These are phyloP conservation scores for Priocnemis perturbator DNA, from an alignment of 2,888 invertebrate genomes.

Conservation along the genomic window DNA sequence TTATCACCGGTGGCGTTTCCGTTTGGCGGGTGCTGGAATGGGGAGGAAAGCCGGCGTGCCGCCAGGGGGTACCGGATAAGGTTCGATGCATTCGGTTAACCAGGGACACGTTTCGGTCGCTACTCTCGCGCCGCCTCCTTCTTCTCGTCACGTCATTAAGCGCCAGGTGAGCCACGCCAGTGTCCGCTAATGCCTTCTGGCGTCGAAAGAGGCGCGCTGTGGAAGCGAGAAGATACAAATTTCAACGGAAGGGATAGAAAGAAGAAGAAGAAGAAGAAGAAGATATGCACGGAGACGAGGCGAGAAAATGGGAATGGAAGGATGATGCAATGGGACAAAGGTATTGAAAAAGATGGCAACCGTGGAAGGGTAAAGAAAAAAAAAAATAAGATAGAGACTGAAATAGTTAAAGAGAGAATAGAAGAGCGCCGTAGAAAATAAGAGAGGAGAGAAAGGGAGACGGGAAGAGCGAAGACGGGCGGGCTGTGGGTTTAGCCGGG, in stretches of 20 bases:
- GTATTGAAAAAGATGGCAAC: no score
- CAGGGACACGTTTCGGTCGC: conserved; percentile 44
- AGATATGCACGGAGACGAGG: no score
- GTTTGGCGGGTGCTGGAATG: conserved; percentile 17
- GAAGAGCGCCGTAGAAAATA: not conserved
- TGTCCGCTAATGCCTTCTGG: conserved; percentile 17
- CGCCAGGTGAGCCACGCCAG: conserved; percentile 56
- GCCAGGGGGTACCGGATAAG: not conserved
- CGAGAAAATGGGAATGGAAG: no score
- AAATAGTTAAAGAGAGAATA: no score
- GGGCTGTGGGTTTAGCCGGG: conserved; percentile 57
- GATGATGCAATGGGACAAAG: no score
- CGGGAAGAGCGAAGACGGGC: conserved; percentile 8
- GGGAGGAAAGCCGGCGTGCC: not conserved
- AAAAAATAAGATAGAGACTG: no score
- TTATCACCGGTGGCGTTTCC: conserved; percentile 40
- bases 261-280: not conserved
- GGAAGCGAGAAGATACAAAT: not conserved
- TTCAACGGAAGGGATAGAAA: conserved; percentile 26
- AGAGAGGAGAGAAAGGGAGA: conserved; percentile 15
- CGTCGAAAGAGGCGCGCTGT: conserved; percentile 9
- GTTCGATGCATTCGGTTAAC: conserved; percentile 52
- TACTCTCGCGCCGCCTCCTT: conserved; percentile 16
- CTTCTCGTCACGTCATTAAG: conserved; percentile 59
- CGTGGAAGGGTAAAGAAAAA: no score